phyloP scores from a whole-genome alignment of 2,113 vertebrate species.

The Rallus limicola region DNA sequence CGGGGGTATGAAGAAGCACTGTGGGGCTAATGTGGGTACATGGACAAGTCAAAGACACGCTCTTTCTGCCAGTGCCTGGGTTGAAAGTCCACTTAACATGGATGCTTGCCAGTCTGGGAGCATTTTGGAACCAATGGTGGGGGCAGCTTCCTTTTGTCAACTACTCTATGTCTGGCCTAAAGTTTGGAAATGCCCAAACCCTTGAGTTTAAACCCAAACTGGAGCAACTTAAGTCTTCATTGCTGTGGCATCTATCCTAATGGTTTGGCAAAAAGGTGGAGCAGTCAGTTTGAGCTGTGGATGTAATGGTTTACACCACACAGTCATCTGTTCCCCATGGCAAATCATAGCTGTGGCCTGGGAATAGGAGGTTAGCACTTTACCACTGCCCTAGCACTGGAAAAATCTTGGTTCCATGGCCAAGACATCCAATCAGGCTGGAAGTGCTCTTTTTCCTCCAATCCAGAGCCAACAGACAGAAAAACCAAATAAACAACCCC shows the following conservation, averaged over 20 bases:
- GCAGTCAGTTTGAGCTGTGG: fast-evolving
- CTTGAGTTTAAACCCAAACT: background rate
- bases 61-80: background rate
- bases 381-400: background rate
- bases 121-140: background rate
- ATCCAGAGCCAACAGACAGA: background rate
- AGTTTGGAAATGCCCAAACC: background rate
- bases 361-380: background rate
- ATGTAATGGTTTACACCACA: background rate
- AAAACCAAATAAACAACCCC: background rate
- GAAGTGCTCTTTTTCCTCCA: background rate
- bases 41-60: background rate
- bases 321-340: background rate
- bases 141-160: background rate
- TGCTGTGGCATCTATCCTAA: background rate
- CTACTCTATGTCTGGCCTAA: background rate
- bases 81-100: background rate
- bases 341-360: background rate
- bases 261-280: background rate
- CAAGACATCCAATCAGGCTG: background rate
- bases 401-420: background rate
- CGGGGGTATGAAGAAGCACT: background rate
- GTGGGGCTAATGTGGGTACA: background rate
- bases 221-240: fast-evolving
- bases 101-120: background rate